Evolutionary conservation across 1,140 invertebrate genomes (phyloP).

Genomic region (Drosophila bipectinata): DNA sequence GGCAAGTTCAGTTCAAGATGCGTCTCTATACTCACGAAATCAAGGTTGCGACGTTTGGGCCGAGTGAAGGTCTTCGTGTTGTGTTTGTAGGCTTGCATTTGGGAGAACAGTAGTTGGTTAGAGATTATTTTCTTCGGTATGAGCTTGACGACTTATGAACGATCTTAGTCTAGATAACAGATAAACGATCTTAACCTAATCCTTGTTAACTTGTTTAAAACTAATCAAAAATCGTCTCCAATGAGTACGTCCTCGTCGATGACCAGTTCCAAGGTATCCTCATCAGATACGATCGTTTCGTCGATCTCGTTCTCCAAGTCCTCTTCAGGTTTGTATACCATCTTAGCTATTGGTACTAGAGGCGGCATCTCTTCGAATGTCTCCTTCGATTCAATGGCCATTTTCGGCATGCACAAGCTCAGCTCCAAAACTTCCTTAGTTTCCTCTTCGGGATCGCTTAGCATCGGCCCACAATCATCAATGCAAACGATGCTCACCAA

Average conservation of each 20-base stretch:
- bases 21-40: conserved; percentile 64
- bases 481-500: not conserved
- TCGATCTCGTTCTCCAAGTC: conserved; percentile 28
- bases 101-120: conserved; percentile 16
- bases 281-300: conserved; percentile 19
- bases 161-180: not conserved
- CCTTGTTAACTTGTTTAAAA: not conserved
- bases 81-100: conserved; percentile 67
- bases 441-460: too few species aligned
- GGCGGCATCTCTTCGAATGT: conserved; percentile 11
- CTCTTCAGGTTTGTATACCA: too few species aligned
- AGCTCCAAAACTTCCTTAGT: conserved; percentile 9
- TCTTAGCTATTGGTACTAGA: not conserved
- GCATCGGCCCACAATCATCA: not conserved
- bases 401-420: conserved; percentile 9
- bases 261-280: conserved; percentile 24
- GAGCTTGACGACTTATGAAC: conserved; percentile 4
- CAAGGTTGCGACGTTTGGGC: conserved; percentile 74
- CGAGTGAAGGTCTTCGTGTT: conserved; percentile 81
- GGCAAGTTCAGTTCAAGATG: not conserved
- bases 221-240: conserved; percentile 6
- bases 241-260: conserved; percentile 52
- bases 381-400: conserved; percentile 1
- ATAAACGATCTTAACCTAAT: not conserved
- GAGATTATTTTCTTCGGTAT: conserved; percentile 10